These are phyloP conservation scores for Ormyrus rosae DNA, from an alignment of 2,888 invertebrate species.

Conservation along the genomic window DNA sequence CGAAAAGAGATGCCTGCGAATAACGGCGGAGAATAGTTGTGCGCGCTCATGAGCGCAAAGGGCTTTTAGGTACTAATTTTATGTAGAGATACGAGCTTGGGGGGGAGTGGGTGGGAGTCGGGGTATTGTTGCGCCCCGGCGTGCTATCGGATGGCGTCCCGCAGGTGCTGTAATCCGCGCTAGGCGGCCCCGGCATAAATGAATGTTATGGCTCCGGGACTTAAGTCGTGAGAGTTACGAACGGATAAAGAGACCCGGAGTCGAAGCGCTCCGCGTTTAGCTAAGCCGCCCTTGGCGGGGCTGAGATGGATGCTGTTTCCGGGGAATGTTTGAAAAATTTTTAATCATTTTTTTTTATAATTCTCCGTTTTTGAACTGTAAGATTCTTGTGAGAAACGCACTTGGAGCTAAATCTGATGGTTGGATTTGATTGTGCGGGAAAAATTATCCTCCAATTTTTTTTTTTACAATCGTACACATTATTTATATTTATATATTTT, in stretches of 20 bases:
- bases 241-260: background rate
- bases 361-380: no score
- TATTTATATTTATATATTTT: no score
- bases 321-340: no score
- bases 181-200: constrained; percentile 59
- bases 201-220: constrained; percentile 40
- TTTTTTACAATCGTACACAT: no score
- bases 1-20: no score
- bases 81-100: constrained; percentile 73
- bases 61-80: constrained; percentile 75
- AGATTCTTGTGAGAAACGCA: no score
- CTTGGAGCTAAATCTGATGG: no score
- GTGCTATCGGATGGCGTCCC: constrained; percentile 62
- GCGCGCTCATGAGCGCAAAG: constrained; percentile 63
- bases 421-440: no score
- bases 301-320: no score
- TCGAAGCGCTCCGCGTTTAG: background rate
- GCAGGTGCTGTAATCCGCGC: constrained; percentile 67
- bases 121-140: background rate
- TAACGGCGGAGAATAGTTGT: background rate
- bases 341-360: no score
- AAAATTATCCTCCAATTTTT: no score
- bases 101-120: constrained; percentile 24
- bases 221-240: background rate
- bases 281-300: background rate